Evolutionary conservation across 2,113 vertebrate species (phyloP).

Genomic region (Morone chrysops): DNA sequence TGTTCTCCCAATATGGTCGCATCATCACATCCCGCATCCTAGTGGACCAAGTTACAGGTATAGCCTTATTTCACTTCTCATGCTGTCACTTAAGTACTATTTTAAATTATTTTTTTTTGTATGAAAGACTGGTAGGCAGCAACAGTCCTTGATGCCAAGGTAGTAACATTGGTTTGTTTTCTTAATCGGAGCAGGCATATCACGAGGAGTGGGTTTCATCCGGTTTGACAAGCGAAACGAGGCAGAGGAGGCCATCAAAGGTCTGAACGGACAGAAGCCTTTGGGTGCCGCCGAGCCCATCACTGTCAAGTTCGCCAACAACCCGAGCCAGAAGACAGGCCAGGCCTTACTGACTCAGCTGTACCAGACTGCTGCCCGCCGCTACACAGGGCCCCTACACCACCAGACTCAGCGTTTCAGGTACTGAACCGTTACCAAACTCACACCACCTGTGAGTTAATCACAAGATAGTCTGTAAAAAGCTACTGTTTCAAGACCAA

Average conservation of each 20-base stretch:
- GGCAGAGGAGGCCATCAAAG: conserved; percentile 96
- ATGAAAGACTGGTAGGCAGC: background rate
- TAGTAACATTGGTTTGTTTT: conserved; percentile 70
- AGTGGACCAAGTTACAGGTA: conserved; percentile 97
- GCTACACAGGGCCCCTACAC: conserved; percentile 92
- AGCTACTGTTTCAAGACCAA: conserved; percentile 29
- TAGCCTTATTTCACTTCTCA: conserved; percentile 62
- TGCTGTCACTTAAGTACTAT: background rate
- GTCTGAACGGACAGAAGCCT: conserved; percentile 95
- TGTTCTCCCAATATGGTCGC: conserved; percentile 96
- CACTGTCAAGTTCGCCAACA: conserved; percentile 98
- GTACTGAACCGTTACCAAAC: conserved; percentile 80
- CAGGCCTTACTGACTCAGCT: conserved; percentile 95
- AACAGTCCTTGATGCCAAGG: conserved; percentile 46
- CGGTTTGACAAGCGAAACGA: conserved; percentile 97
- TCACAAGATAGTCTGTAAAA: conserved; percentile 42
- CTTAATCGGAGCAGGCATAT: conserved; percentile 87
- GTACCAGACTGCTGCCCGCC: conserved; percentile 93
- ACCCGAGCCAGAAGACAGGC: conserved; percentile 96
- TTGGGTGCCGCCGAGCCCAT: conserved; percentile 93
- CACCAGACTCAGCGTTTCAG: conserved; percentile 96
- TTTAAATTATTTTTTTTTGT: background rate
- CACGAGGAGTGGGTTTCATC: conserved; percentile 96
- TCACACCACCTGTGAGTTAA: conserved; percentile 8
- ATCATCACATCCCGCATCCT: conserved; percentile 97